Conservation (phyloP, 1,140 invertebrate genomes). For the Pseudomyrmex cubaensis region DNA sequence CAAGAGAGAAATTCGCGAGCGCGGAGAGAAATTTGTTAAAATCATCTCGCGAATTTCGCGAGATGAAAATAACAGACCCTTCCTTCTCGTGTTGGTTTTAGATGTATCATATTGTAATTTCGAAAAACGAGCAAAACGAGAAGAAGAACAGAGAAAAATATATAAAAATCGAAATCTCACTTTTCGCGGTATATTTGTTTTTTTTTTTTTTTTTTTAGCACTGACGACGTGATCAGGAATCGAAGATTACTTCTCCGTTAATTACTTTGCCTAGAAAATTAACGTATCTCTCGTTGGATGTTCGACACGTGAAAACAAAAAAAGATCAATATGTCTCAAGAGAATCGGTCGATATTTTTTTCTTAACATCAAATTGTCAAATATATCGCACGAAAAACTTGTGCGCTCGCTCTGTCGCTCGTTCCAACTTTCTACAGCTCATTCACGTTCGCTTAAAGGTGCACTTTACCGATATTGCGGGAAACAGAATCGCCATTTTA, state of each 20-base stretch:
- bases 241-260: background rate
- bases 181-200: too few species aligned
- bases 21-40: background rate
- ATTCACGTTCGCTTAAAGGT: slow-evolving; percentile 10
- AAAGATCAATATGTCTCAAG: background rate
- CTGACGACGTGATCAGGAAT: too few species aligned
- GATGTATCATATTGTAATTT: too few species aligned
- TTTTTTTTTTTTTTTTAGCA: too few species aligned
- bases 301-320: background rate
- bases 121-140: too few species aligned
- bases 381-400: background rate
- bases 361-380: slow-evolving; percentile 15
- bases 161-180: too few species aligned
- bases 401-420: background rate
- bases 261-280: background rate
- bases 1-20: background rate
- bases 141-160: too few species aligned
- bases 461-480: background rate
- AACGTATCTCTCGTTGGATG: background rate
- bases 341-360: background rate
- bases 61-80: background rate
- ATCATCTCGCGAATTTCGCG: background rate
- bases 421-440: slow-evolving; percentile 20
- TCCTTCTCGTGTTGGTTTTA: too few species aligned
- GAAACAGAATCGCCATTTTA: background rate